Evolutionary conservation across 2,888 invertebrate genomes (phyloP).

Genomic region (Pinctada fucata): DNA sequence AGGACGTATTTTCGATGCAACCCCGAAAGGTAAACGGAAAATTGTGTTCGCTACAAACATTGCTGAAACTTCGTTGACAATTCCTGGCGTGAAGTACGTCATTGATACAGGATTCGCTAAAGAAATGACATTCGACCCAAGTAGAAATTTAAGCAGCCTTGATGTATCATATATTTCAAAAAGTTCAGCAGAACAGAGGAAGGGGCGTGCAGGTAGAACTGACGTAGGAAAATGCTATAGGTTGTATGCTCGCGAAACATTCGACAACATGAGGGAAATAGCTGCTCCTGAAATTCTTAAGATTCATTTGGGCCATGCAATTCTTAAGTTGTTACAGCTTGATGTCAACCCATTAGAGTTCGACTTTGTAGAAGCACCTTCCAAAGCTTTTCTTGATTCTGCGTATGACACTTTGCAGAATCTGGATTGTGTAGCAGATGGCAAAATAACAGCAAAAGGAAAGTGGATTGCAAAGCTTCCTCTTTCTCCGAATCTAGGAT

Average conservation of each 20-base stretch:
- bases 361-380: conserved; percentile 73
- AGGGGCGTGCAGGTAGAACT: conserved; percentile 76
- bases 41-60: conserved; percentile 77
- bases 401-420: conserved; percentile 62
- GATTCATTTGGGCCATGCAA: conserved; percentile 67
- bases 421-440: conserved; percentile 65
- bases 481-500: conserved; percentile 69
- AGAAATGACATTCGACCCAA: conserved; percentile 73
- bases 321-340: conserved; percentile 71
- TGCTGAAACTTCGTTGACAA: conserved; percentile 77
- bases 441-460: conserved; percentile 69
- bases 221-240: conserved; percentile 74
- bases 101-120: conserved; percentile 76
- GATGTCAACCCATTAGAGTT: conserved; percentile 68
- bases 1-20: conserved; percentile 65
- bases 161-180: conserved; percentile 64
- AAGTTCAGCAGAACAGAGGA: conserved; percentile 76
- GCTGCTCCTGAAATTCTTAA: conserved; percentile 74
- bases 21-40: conserved; percentile 64
- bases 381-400: conserved; percentile 56
- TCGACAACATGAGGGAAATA: conserved; percentile 61
- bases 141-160: conserved; percentile 67
- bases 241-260: conserved; percentile 72
- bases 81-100: conserved; percentile 76
- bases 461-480: conserved; percentile 69